A percentile compares a stretch with the other conserved stretches of the same genome.
These are phyloP conservation scores for Sebastes hubbsi DNA, from an alignment of 2,797 vertebrate genomes.

Conservation along the genomic window DNA sequence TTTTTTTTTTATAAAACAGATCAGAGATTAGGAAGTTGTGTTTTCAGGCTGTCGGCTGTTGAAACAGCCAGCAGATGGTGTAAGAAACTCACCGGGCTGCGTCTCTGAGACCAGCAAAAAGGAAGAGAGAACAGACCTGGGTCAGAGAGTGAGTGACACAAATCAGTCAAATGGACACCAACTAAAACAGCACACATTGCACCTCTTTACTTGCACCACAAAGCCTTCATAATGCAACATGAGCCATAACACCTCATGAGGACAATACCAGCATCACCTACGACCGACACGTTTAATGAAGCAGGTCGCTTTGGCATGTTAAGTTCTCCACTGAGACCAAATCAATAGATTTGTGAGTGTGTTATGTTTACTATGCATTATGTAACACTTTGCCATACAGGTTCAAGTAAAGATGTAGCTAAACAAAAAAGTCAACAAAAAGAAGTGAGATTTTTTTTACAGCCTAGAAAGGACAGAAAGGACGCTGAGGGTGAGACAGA, in stretches of 20 bases:
- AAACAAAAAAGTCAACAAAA: conserved; percentile 17
- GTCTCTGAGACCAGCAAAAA: conserved; percentile 96
- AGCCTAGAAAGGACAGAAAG: not conserved
- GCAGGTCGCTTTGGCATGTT: not conserved
- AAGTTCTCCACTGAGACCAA: not conserved
- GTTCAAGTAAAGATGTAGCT: conserved; percentile 64
- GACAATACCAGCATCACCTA: not conserved
- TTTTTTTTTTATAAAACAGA: not conserved
- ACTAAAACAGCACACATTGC: conserved; percentile 62
- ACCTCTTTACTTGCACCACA: conserved; percentile 65
- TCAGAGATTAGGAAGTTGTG: conserved; percentile 2
- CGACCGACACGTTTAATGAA: not conserved
- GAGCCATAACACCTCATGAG: conserved; percentile 39
- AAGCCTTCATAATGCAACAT: conserved; percentile 62
- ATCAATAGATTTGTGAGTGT: conserved; percentile 11
- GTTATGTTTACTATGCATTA: conserved; percentile 63
- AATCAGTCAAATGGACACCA: conserved; percentile 84
- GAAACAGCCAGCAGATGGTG: conserved; percentile 61
- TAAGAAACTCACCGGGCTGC: conserved; percentile 93
- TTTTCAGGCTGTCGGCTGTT: conserved; percentile 35
- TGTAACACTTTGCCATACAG: conserved; percentile 51
- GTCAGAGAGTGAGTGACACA: conserved; percentile 94
- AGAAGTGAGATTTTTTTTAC: not conserved
- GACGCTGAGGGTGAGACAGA: conserved; percentile 9
- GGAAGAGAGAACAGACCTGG: conserved; percentile 96